Conservation (phyloP, 2,113 vertebrate species). For the Danio rerio region DNA sequence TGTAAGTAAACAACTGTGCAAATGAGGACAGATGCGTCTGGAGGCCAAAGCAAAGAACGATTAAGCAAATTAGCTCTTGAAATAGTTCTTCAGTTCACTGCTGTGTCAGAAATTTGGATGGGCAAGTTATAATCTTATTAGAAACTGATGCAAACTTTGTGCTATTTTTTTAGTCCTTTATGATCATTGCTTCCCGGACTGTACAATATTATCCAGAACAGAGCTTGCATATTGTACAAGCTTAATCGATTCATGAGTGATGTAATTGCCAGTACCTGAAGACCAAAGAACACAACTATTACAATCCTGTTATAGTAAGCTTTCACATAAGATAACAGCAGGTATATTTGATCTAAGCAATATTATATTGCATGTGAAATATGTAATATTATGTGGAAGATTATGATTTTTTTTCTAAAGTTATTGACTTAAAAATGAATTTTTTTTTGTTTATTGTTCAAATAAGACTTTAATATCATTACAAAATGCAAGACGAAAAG, state of each 20-base stretch:
- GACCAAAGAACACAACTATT: background rate
- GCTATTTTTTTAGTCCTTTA: background rate
- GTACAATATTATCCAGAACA: background rate
- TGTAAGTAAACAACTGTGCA: conserved; percentile 12
- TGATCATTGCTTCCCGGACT: background rate
- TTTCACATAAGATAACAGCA: too few relatives aligned
- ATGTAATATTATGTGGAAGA: too few relatives aligned
- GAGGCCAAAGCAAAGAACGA: conserved; percentile 11
- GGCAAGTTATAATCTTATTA: background rate
- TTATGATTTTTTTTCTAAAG: too few relatives aligned
- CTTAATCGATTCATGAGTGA: background rate
- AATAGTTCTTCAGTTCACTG: background rate
- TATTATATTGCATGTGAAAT: too few relatives aligned
- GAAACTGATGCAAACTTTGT: background rate
- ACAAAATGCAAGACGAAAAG: too few relatives aligned
- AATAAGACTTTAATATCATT: too few relatives aligned
- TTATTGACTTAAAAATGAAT: too few relatives aligned
- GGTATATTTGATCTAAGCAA: too few relatives aligned
- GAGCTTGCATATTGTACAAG: background rate
- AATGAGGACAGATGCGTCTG: conserved; percentile 1
- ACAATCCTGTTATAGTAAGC: background rate
- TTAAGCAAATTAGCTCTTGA: conserved; percentile 39
- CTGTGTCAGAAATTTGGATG: background rate
- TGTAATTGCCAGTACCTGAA: background rate
- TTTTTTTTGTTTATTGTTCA: too few relatives aligned